Conservation (phyloP, 1,140 invertebrate genomes). For the Atta cephalotes region DNA sequence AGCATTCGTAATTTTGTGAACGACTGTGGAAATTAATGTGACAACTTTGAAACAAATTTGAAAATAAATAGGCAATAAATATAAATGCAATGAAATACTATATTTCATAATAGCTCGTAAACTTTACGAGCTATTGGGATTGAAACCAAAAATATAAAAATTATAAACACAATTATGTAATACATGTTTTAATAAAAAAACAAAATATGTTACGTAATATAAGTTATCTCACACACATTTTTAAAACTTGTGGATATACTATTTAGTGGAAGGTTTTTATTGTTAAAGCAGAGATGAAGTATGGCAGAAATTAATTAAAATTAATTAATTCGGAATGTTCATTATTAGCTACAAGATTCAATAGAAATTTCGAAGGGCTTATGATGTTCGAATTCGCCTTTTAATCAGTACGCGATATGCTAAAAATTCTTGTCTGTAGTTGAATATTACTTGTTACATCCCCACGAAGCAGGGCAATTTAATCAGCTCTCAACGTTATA, state of each 20-base stretch:
- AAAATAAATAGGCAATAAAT: background rate
- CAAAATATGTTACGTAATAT: background rate
- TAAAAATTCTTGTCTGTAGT: constrained; percentile 57
- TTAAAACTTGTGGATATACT: background rate
- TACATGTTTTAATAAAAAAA: background rate
- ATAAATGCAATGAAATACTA: too few relatives aligned
- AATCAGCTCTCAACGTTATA: constrained; percentile 68
- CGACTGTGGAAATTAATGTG: background rate
- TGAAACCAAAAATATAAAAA: background rate
- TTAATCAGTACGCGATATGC: constrained; percentile 55
- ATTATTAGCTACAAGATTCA: background rate
- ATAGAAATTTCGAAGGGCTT: constrained; percentile 12
- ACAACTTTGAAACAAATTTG: background rate
- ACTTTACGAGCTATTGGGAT: background rate
- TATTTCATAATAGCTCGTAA: too few relatives aligned
- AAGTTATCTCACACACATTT: background rate
- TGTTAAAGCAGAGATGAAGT: background rate
- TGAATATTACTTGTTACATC: constrained; percentile 58
- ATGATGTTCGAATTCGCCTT: constrained; percentile 28
- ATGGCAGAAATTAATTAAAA: constrained; percentile 16
- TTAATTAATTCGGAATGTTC: constrained; percentile 30
- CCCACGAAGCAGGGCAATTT: constrained; percentile 64
- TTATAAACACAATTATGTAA: background rate
- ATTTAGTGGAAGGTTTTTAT: constrained; percentile 15
- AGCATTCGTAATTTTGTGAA: constrained; percentile 1